Conservation (phyloP, 2,797 vertebrate species). For the Presbytis comata region DNA sequence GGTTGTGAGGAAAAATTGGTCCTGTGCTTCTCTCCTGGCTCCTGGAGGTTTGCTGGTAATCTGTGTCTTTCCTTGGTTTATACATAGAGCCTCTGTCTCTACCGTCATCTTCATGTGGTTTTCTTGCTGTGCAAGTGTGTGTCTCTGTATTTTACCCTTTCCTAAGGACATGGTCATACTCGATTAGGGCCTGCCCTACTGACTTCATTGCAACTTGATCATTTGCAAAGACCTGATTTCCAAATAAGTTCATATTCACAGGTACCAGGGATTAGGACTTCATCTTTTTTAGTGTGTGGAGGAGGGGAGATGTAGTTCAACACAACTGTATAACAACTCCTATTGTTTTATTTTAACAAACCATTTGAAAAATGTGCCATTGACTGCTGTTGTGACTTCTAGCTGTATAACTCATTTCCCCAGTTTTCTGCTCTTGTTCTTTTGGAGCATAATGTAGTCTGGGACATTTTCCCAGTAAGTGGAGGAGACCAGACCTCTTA, state of each 20-base stretch:
- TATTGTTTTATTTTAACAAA: not conserved
- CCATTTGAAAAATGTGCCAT: not conserved
- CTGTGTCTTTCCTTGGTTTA: not conserved
- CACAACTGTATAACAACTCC: not conserved
- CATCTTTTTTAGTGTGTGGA: not conserved
- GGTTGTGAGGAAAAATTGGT: not conserved
- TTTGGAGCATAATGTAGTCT: not conserved
- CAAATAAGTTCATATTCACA: not conserved
- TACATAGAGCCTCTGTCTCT: too few relatives aligned
- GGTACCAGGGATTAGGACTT: not conserved
- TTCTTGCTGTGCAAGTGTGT: not conserved
- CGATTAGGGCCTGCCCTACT: not conserved
- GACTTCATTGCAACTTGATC: not conserved
- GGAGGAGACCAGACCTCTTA: not conserved
- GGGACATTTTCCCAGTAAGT: not conserved
- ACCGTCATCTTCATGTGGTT: not conserved
- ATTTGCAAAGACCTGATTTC: not conserved
- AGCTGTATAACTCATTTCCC: accelerated
- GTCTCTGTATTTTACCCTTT: not conserved
- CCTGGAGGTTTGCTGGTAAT: not conserved
- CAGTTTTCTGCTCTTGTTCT: not conserved
- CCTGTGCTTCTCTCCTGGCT: not conserved
- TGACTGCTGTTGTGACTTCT: not conserved
- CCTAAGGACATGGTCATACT: not conserved
- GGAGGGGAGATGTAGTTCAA: not conserved